Percentiles rank a stretch among this genome's conserved stretches.
Evolutionary conservation across 2,113 vertebrate genomes (phyloP).

Genomic region (Protomyctophum bolini): DNA sequence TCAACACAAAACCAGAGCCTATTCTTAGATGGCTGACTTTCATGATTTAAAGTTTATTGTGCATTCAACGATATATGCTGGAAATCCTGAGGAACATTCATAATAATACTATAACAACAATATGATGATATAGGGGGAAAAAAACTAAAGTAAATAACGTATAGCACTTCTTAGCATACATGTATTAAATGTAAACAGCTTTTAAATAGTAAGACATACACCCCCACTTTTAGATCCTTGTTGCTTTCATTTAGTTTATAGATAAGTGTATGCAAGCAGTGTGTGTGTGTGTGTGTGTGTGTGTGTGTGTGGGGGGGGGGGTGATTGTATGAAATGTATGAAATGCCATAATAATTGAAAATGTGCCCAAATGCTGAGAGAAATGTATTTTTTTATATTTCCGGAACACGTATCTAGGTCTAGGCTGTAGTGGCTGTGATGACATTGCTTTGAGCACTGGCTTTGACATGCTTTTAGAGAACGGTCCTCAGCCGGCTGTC

Average conservation of each 20-base stretch:
- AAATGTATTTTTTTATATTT: background rate
- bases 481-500: conserved; percentile 60
- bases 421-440: conserved; percentile 6
- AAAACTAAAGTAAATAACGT: too few relatives aligned
- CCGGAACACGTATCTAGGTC: conserved; percentile 25
- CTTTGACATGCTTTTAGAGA: conserved; percentile 58
- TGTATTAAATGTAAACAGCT: too few relatives aligned
- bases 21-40: too few relatives aligned
- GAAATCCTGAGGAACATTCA: too few relatives aligned
- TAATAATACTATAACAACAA: too few relatives aligned
- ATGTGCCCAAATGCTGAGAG: background rate
- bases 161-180: too few relatives aligned
- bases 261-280: background rate
- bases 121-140: too few relatives aligned
- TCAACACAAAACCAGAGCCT: too few relatives aligned
- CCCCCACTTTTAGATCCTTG: background rate
- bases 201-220: too few relatives aligned
- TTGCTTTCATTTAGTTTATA: background rate
- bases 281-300: background rate
- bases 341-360: background rate
- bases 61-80: too few relatives aligned
- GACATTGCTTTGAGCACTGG: conserved; percentile 37
- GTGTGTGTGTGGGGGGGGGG: background rate
- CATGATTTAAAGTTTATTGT: too few relatives aligned
- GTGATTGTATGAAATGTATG: too few relatives aligned